Percentiles rank a stretch among this genome's conserved stretches.
phyloP scores from a whole-genome alignment of 53 echinoderm and acorn worm species.

The Echinometra lucunter region DNA sequence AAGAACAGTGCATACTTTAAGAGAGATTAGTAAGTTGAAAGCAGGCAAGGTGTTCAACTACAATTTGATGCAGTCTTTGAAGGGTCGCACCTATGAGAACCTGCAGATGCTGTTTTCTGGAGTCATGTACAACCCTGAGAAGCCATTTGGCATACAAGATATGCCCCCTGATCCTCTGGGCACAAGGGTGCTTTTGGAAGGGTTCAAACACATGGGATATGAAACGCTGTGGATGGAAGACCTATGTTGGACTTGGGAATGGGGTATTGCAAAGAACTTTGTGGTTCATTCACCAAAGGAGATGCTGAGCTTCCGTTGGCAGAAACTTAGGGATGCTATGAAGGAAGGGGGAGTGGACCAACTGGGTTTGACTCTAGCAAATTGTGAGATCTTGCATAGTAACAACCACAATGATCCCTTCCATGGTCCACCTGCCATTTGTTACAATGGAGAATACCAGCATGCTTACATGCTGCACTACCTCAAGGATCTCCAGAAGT shows the following conservation, averaged over 20 bases:
- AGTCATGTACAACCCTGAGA: conserved; percentile 70
- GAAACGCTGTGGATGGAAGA: conserved; percentile 86
- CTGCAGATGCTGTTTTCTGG: conserved; percentile 86
- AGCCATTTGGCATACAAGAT: conserved; percentile 73
- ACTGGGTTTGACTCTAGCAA: conserved; percentile 77
- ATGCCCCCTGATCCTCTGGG: conserved; percentile 78
- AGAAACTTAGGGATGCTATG: conserved; percentile 69
- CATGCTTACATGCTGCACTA: conserved; percentile 81
- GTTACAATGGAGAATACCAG: conserved; percentile 88
- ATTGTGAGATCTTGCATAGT: conserved; percentile 84
- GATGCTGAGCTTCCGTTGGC: conserved; percentile 77
- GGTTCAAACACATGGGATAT: conserved; percentile 81
- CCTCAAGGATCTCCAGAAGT: conserved; percentile 71
- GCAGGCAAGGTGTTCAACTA: conserved; percentile 75
- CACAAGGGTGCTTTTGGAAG: conserved; percentile 65
- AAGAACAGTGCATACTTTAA: conserved; percentile 73
- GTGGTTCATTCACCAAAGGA: conserved; percentile 73
- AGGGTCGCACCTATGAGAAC: conserved; percentile 88
- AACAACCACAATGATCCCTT: conserved; percentile 90
- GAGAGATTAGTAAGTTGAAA: conserved; percentile 60
- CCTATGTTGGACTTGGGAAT: conserved; percentile 93
- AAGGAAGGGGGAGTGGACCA: conserved; percentile 76
- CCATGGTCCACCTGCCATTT: conserved; percentile 81
- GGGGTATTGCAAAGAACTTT: conserved; percentile 90
- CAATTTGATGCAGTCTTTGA: conserved; percentile 88